Evolutionary conservation across 2,113 vertebrate species (phyloP), one percentile per base, ranked within the genome.

Genomic region (Spizaetus ornatus): DNA sequence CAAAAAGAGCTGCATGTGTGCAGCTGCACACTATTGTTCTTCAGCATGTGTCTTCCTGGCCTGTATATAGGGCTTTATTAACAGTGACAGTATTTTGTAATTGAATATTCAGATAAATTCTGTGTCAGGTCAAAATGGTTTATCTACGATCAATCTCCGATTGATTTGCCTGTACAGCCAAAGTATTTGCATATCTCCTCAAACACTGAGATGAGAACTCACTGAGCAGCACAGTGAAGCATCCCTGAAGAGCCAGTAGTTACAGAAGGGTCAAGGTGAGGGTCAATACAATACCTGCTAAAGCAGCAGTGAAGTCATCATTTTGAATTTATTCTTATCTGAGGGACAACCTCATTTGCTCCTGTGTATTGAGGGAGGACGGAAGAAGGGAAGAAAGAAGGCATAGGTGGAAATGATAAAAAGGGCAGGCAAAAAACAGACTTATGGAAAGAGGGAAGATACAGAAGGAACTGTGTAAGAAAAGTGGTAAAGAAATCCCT

Each of bases 31-130:
- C 18, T 59, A 27, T 38, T 93, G 31, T 65, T 89, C 79, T 94
- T 71, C 89, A 89, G 23, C 43, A 66, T 77, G 16, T 79, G 63
- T 82, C 71, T 94, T 76, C 43, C 79, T 55, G 45, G 92, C 72
- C 55, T 74, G 31, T 81, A 72, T 38, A 17, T 47, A 73, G 53
- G 45, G 43, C 53, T 96, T 94, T 94, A 97, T 97, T 96, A 96
- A 93, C 65, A 79, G 62, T 94, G 93, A 91, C 95, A 86, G 66
- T 77, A 61, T 94, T 97, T 92, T 78, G 81, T 92, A 88, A 96
- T 94, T 89, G 86, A 94, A 95, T 96, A 98, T 96, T 96, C 94
- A 92, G 84, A 93, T 69, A 92, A 95, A 96, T 92, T 96, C 93
- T 97, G 82, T n/a, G 3, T 81, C 53, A 91, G 87, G 93, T 95